Percentiles rank a stretch among this genome's conserved stretches.
Conservation (phyloP, 2,113 vertebrate genomes). For the Cisticola juncidis region DNA sequence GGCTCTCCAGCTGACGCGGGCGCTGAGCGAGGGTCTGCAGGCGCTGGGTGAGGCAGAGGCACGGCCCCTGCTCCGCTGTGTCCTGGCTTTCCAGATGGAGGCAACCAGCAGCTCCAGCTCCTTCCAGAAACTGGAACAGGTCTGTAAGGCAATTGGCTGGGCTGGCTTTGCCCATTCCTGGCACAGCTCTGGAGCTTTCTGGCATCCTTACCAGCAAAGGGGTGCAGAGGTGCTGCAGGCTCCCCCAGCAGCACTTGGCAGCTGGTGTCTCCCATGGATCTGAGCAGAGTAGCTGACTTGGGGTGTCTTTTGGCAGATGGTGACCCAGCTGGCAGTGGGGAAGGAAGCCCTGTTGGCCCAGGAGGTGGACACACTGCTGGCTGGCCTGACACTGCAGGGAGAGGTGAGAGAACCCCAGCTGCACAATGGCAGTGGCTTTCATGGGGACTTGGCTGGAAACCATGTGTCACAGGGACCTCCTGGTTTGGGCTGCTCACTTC, state of each 20-base stretch:
- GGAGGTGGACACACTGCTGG: background rate
- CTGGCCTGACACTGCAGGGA: background rate
- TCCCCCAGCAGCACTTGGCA: rapidly evolving
- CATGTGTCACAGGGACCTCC: background rate
- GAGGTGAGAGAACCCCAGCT: conserved; percentile 2
- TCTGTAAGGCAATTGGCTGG: background rate
- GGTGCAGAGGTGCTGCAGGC: background rate
- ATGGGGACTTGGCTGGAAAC: rapidly evolving
- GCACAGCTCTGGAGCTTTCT: background rate
- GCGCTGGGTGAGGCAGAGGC: conserved; percentile 24
- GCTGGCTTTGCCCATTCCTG: background rate
- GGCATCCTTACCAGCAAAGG: background rate
- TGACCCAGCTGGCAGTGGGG: conserved; percentile 29
- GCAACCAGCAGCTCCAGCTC: conserved; percentile 73
- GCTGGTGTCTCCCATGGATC: rapidly evolving
- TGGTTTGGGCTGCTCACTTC: background rate
- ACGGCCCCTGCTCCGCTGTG: conserved; percentile 71
- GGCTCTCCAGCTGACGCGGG: conserved; percentile 71
- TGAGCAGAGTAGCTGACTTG: rapidly evolving
- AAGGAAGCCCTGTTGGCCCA: conserved; percentile 29
- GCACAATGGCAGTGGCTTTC: background rate
- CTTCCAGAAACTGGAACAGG: conserved; percentile 87
- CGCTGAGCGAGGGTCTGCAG: conserved; percentile 49
- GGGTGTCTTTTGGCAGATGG: background rate
- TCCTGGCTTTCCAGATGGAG: conserved; percentile 82